Percentiles rank a stretch among this genome's conserved stretches.
phyloP scores from a whole-genome alignment of 30 jellyfish, hydroid and myxozoan species.

The Rhopilema esculentum region DNA sequence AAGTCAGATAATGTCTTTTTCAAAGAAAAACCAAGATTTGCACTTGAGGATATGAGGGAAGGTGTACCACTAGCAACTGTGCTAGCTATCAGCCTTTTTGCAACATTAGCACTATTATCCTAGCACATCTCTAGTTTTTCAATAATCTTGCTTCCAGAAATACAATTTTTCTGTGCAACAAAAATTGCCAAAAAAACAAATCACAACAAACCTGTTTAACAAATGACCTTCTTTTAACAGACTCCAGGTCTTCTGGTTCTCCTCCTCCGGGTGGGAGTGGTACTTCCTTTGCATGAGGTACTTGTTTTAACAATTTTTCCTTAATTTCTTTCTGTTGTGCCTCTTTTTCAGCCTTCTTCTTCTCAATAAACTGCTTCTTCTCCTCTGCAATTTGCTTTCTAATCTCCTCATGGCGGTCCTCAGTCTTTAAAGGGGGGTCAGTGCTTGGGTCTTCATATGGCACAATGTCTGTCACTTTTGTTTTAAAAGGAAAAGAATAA shows the following conservation, averaged over 20 bases:
- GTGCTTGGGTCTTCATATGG: constrained; percentile 71
- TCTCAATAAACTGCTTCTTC: constrained; percentile 74
- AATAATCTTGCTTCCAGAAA: no score
- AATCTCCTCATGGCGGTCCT: constrained; percentile 62
- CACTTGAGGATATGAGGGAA: constrained; percentile 26
- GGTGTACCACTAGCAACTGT: constrained; percentile 44
- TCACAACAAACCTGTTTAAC: constrained; percentile 89
- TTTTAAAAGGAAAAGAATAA: not conserved
- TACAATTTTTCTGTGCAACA: no score
- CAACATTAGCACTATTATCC: constrained; percentile 67
- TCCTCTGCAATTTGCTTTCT: constrained; percentile 79
- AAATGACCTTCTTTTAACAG: constrained; percentile 75
- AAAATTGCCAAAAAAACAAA: no score
- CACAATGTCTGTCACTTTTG: constrained; percentile 9
- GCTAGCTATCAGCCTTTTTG: constrained; percentile 50
- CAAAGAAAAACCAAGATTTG: constrained; percentile 50
- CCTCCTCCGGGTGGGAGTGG: constrained; percentile 91
- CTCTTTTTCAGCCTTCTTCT: constrained; percentile 78
- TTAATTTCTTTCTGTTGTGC: constrained; percentile 71
- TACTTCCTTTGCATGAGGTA: constrained; percentile 72
- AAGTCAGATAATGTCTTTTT: constrained; percentile 46
- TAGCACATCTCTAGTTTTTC: constrained; percentile 29
- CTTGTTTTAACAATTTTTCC: constrained; percentile 78
- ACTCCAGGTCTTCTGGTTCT: constrained; percentile 93
- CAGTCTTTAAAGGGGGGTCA: constrained; percentile 38